Base-by-base conservation (phyloP, 2,113 vertebrate genomes). In the Spermophilus dauricus region DNA sequence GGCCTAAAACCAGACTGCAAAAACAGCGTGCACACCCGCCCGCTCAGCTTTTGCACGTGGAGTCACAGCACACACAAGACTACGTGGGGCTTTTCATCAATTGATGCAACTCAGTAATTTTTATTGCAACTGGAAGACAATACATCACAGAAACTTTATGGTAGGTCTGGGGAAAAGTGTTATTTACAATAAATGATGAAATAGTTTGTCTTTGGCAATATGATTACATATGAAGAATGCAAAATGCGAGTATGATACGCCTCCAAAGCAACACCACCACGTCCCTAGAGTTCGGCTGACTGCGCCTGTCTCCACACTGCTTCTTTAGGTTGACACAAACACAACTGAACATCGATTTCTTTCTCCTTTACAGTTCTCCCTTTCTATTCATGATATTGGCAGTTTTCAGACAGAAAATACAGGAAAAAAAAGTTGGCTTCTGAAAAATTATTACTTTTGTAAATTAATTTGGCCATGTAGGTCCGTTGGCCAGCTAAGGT, bases 71-170 rank as follows among this genome's bases (percentile, higher is more conserved):
- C 56, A 95, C 97, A 98, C 77, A 98, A 89, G n/a, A 98, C 87
- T 4, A 95, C 96, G 86, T 26, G 45, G 76, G 20, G 3, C 45
- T 83, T 76, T 34, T 98, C 97, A 97, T 97, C 98, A 98, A 98
- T 98, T 99, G 99, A 99, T 99, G 99, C 99, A 99, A 99, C 99
- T 99, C 99, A 99, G 99, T 99, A 98, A 99, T 99, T 99, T 99
- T 99, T 99, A 99, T 99, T 99, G 99, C 99, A 99, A 99, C 99
- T 99, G 99, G 99, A 99, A 99, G 99, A 99, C 99, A 99, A 99
- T 99, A 99, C 99, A 99, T 99, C 99, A 99, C 99, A 99, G 99
- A 99, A 99, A 99, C 99, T 99, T 99, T 99, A 99, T 99, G 99
- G 99, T 99, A 99, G 99, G 99, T 99, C 99, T 99, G 99, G 99